A percentile compares a stretch with the other conserved stretches of the same genome.
Conservation (phyloP, 2,113 vertebrate genomes). For the Hyaena hyaena region DNA sequence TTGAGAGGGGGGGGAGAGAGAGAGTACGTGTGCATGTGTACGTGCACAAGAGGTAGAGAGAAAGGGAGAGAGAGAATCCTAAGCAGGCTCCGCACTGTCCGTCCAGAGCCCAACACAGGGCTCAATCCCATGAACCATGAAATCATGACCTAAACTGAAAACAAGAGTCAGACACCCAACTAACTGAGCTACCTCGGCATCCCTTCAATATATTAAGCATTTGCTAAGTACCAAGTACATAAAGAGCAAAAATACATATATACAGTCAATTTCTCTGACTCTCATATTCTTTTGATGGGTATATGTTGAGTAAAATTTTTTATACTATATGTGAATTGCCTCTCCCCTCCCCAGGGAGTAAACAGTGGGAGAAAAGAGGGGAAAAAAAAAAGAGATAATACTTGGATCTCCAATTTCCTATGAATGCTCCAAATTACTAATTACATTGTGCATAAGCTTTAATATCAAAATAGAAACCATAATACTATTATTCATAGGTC, state of each 20-base stretch:
- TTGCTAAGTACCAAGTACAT: background rate
- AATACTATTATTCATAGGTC: background rate
- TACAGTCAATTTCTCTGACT: background rate
- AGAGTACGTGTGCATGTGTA: no score
- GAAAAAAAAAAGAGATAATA: slow-evolving; percentile 4
- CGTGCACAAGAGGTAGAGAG: no score
- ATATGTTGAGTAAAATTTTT: background rate
- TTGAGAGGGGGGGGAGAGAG: no score
- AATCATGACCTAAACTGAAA: no score
- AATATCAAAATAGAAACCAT: background rate
- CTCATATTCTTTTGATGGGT: background rate
- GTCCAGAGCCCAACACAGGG: no score
- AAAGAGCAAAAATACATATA: background rate
- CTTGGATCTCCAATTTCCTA: slow-evolving; percentile 3
- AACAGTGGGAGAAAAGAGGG: background rate
- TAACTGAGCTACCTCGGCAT: no score
- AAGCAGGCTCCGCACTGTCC: no score
- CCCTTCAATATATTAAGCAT: background rate
- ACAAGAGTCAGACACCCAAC: no score
- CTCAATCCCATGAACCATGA: no score
- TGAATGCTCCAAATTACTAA: background rate
- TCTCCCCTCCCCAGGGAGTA: background rate
- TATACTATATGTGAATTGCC: background rate
- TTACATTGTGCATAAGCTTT: background rate
- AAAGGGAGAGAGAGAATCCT: no score